phyloP scores from a whole-genome alignment of 1,140 invertebrate species.

The Araneus ventricosus region DNA sequence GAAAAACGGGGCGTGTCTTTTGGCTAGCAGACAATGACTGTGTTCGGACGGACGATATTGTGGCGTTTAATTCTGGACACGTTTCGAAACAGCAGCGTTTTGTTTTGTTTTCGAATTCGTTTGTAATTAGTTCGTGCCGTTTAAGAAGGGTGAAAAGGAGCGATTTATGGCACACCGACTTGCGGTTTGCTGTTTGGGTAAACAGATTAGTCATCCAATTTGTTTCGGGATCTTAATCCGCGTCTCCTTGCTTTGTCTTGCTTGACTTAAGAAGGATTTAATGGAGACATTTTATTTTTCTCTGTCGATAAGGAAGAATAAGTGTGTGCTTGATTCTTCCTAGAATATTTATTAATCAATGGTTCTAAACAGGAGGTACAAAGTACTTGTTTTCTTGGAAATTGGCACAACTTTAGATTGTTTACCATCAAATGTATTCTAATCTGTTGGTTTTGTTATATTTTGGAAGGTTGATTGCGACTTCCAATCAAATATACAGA shows the following conservation, averaged over 20 bases:
- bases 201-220: not conserved
- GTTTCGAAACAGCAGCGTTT: not conserved
- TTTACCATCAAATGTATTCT: too few species aligned
- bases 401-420: too few species aligned
- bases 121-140: constrained; percentile 28
- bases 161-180: constrained; percentile 14
- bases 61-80: constrained; percentile 13
- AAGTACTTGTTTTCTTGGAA: too few species aligned
- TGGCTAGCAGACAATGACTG: not conserved
- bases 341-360: too few species aligned
- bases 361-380: too few species aligned
- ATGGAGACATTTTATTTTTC: too few species aligned
- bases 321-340: too few species aligned
- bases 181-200: constrained; percentile 19
- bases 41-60: not conserved
- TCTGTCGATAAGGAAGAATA: too few species aligned
- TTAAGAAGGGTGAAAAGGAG: constrained; percentile 18
- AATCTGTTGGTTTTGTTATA: too few species aligned
- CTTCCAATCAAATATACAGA: too few species aligned
- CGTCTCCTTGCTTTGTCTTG: not conserved
- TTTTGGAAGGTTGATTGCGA: too few species aligned
- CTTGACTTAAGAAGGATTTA: not conserved
- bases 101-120: not conserved
- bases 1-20: not conserved
- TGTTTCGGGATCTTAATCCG: not conserved